Evolutionary conservation across 2,888 invertebrate genomes (phyloP).

Genomic region (Cephus nigrinus): DNA sequence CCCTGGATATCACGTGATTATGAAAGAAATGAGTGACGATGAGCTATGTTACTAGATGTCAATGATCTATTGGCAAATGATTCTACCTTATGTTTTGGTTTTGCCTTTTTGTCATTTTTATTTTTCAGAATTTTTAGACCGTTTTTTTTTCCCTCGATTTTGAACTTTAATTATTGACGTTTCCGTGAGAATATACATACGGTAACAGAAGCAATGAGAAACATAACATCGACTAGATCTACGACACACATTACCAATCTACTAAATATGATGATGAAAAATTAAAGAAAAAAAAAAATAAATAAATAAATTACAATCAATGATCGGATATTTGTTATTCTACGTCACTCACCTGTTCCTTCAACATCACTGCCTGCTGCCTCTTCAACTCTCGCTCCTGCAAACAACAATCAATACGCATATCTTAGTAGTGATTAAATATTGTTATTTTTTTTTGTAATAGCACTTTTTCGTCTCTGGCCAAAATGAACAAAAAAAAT

Average conservation of each 20-base stretch:
- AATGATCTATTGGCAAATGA: neutral
- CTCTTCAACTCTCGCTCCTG: slow-evolving; percentile 93
- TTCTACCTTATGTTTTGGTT: slow-evolving; percentile 6
- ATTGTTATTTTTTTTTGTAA: neutral
- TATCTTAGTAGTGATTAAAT: neutral
- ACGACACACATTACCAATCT: slow-evolving; percentile 44
- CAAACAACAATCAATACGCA: slow-evolving; percentile 62
- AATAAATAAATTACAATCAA: slow-evolving; percentile 20
- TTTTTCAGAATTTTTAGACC: neutral
- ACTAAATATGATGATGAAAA: slow-evolving; percentile 19
- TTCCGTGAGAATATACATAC: slow-evolving; percentile 11
- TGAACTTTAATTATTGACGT: neutral
- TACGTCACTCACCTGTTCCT: slow-evolving; percentile 83
- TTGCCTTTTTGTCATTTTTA: slow-evolving; percentile 4
- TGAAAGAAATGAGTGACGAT: neutral
- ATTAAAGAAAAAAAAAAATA: neutral
- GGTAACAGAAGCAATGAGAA: slow-evolving; percentile 39
- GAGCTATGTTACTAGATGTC: neutral
- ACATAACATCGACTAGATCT: slow-evolving; percentile 42
- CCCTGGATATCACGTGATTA: neutral
- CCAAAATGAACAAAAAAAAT: neutral
- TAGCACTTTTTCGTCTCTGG: neutral
- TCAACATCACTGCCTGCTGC: slow-evolving; percentile 87
- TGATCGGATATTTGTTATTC: slow-evolving; percentile 9
- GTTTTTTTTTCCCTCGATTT: neutral